Base-by-base conservation (phyloP, 1,140 invertebrate genomes). In the Calephelis nemesis region DNA sequence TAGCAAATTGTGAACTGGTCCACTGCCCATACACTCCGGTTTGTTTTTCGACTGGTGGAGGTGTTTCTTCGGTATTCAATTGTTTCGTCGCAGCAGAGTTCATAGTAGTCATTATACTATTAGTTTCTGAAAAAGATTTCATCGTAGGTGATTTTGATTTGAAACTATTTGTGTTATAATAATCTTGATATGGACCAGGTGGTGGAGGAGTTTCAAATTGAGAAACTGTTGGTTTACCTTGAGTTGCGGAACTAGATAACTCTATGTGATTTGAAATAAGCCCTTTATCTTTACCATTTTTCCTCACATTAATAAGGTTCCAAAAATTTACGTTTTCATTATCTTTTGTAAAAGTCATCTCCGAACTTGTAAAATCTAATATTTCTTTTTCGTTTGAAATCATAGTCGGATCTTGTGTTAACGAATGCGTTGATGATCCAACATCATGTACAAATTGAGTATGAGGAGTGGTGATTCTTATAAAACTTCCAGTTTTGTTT, bases 1-100 rank as follows among this genome's bases (percentile, higher is more conserved):
- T 82, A 7, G 85, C 85, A 73, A 87, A 87, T 72, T 86, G 84
- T 12, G 83, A 82, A 73, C 80, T 83, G 12, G 81, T 81, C 84
- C 85, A 87, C 71, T 91, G 82, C 40, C 83, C 83, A 48, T 88
- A 87, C 8, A 84, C 76, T 73, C 83, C 84, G 11, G 62, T 68
- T 71, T 84, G 74, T 48, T 72, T 74, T 7, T 77, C 62, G 7
- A 72, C 40, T 11, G 77, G 73, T 19, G 85, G 84, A 49, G 84
- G 81, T 13, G 72, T 75, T 73, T 81, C 76, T n/a, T 74, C 49
- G 7, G 82, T 77, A 13, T 74, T 72, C 78, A 85, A 62, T 73
- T 69, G 67, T 71, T 71, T 65, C 49, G 62, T 62, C 8, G 52
- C 45, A 7, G 39, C 11, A 42, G 9, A 63, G 48, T 69, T 70